Conservation (phyloP, 2,888 invertebrate genomes). For the Mantis religiosa region DNA sequence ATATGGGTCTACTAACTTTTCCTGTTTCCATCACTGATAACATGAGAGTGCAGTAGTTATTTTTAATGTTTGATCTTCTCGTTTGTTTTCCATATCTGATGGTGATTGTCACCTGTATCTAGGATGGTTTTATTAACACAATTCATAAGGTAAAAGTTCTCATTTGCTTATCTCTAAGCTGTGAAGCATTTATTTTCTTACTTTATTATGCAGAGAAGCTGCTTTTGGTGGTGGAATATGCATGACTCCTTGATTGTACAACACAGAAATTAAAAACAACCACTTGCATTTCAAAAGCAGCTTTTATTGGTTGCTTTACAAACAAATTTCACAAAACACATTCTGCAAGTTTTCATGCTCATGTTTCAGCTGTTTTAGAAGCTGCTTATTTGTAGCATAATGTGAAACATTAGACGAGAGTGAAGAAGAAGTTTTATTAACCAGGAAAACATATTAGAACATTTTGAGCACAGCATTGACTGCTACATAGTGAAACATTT, state of each 20-base stretch:
- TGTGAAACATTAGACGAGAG: neutral
- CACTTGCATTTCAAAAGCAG: neutral
- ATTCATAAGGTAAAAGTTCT: slow-evolving; percentile 63
- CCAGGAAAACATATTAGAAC: neutral
- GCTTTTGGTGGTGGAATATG: slow-evolving; percentile 28
- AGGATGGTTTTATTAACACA: slow-evolving; percentile 74
- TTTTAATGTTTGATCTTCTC: slow-evolving; percentile 29
- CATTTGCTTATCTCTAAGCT: slow-evolving; percentile 1
- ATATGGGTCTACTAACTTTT: neutral
- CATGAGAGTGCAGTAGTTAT: slow-evolving; percentile 3
- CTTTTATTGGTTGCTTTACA: neutral
- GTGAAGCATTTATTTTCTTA: neutral
- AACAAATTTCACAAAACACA: neutral
- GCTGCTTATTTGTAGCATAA: neutral
- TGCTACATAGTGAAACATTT: neutral
- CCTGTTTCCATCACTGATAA: slow-evolving; percentile 11
- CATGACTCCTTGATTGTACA: slow-evolving; percentile 23
- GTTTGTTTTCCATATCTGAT: slow-evolving; percentile 34
- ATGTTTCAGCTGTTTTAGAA: neutral
- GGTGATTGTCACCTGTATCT: slow-evolving; percentile 37
- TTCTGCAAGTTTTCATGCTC: neutral
- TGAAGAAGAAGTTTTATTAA: neutral
- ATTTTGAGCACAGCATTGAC: neutral
- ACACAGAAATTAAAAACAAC: neutral
- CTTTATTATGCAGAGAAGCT: neutral